Conservation (phyloP, 2,113 vertebrate species). For the Entelurus aequoreus region DNA sequence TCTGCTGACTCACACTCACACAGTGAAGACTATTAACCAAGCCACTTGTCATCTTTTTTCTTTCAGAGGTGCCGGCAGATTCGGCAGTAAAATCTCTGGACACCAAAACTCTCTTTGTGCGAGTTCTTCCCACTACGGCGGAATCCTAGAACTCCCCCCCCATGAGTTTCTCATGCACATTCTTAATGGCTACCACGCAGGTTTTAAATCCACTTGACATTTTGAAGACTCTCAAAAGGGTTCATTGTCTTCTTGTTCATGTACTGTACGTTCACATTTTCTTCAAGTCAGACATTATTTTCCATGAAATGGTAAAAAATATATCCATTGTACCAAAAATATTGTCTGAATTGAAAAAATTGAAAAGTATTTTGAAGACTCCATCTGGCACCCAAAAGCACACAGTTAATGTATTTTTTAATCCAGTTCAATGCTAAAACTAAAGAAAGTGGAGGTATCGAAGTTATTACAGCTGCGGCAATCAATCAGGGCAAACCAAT, state of each 20-base stretch:
- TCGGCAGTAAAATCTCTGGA: conserved; percentile 80
- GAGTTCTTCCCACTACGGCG: conserved; percentile 81
- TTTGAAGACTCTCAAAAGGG: neutral
- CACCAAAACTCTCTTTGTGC: conserved; percentile 84
- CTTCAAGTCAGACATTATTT: no score
- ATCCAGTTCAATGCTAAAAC: conserved; percentile 33
- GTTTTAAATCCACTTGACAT: conserved; percentile 2
- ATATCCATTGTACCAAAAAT: no score
- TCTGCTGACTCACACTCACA: neutral
- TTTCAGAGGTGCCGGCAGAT: conserved; percentile 81
- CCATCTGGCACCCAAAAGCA: no score
- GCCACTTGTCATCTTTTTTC: conserved; percentile 3
- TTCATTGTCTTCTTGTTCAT: no score
- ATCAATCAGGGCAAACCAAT: conserved; percentile 41
- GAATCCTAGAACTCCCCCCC: conserved; percentile 52
- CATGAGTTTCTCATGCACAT: conserved; percentile 1
- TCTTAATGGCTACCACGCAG: conserved; percentile 12
- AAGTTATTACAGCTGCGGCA: conserved; percentile 44
- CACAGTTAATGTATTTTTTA: conserved; percentile 8
- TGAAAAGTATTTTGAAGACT: neutral
- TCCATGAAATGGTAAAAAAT: no score
- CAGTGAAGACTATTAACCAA: neutral
- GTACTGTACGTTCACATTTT: no score
- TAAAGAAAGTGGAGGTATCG: conserved; percentile 31
- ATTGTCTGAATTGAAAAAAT: no score